Evolutionary conservation across 37 sponge, comb jelly and placozoan genomes (phyloP), one percentile per base, ranked within the genome.

Genomic region (Theonella swinhoei): DNA sequence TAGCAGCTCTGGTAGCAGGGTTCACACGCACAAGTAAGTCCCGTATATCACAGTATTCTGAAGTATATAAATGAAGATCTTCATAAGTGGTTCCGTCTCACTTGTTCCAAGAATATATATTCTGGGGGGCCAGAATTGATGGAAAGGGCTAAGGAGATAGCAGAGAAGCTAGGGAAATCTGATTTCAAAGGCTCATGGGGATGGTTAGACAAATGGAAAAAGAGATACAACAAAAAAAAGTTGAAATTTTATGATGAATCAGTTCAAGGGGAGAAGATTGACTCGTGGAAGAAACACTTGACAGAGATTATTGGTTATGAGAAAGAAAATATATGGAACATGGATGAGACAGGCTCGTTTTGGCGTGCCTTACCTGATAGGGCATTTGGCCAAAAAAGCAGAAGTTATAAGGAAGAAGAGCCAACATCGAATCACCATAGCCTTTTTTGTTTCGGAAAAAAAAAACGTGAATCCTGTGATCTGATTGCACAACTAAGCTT

Each of bases 171-270:
- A n/a, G n/a, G n/a, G n/a, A n/a, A n/a, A n/a, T n/a, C n/a, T n/a
- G n/a, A n/a, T n/a, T n/a, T 91, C 78, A 87, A 76, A 64, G 87
- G 79, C 39, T 86, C 83, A 30, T 86, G 81, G 77, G 91, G 91
- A 41, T 91, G 91, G 91, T 74, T 90, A 24, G 86, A 73, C 39
- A n/a, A 64, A 24, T 88, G 89, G 89, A 88, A 88, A 39, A 81
- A 75, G 30, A 40, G 54, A 37, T 33, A 87, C 54, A 66, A 87
- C 54, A 28, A 81, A 11, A 64, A 64, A 30, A 38, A 81, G n/a
- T 69, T 83, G 74, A 66, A 34, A 4, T 38, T 90, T 41, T 64
- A 37, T 72, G 85, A 81, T 42, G 81, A 89, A 62, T 87, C 82
- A 67, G 88, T 88, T 25, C 30, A 37, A 58, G 83, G 83, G 14